Evolutionary conservation across 2,113 vertebrate species (phyloP).

Genomic region (Callopanchax toddi): DNA sequence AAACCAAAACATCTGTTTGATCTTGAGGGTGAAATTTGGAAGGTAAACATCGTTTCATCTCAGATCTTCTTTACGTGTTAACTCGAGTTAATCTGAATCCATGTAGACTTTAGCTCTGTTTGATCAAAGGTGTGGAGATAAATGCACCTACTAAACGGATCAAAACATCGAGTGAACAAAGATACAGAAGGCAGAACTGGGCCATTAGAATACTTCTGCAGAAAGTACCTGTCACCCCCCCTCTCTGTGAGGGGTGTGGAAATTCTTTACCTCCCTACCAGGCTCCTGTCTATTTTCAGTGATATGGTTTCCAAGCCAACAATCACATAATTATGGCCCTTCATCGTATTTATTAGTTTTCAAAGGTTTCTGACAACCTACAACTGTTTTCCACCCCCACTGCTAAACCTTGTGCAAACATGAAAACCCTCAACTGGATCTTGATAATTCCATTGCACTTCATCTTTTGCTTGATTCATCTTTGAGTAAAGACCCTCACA

Average conservation of each 20-base stretch:
- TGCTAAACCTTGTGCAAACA: conserved; percentile 70
- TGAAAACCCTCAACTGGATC: conserved; percentile 57
- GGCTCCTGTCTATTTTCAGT: conserved; percentile 75
- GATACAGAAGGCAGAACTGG: conserved; percentile 20
- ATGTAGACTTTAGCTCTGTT: neutral
- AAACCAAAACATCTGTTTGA: no score
- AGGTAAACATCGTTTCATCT: neutral
- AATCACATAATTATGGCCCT: conserved; percentile 79
- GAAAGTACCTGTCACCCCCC: conserved; percentile 68
- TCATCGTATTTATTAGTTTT: conserved; percentile 76
- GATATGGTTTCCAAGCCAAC: conserved; percentile 72
- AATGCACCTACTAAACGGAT: conserved; percentile 28
- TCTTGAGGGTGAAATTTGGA: no score
- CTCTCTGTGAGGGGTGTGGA: conserved; percentile 60
- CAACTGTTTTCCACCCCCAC: conserved; percentile 72
- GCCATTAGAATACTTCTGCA: conserved; percentile 32
- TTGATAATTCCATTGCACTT: conserved; percentile 56
- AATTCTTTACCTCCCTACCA: conserved; percentile 63
- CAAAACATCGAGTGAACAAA: conserved; percentile 40
- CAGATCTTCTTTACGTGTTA: no score
- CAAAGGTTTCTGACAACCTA: conserved; percentile 74
- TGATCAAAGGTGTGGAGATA: conserved; percentile 6
- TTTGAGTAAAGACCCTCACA: conserved; percentile 31
- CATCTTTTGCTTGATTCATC: conserved; percentile 44
- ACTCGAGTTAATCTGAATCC: neutral